Conservation (phyloP, 2,113 vertebrate species). For the Notothenia coriiceps region DNA sequence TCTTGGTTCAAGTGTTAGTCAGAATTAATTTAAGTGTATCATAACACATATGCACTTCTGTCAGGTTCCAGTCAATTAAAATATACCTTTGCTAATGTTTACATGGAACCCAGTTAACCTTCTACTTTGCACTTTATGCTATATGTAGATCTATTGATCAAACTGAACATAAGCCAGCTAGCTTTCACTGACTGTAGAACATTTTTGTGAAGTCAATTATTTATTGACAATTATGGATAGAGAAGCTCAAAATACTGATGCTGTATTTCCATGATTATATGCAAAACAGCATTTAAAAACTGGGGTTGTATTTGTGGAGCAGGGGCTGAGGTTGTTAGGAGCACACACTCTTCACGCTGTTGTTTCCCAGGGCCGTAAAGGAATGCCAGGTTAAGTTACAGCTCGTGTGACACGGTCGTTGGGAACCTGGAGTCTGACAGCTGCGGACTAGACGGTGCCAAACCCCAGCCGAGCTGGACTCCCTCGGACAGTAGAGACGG, state of each 20-base stretch:
- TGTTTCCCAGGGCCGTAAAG: slow-evolving; percentile 72
- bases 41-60: not conserved
- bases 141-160: slow-evolving; percentile 21
- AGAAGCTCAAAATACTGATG: slow-evolving; percentile 2
- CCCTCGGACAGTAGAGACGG: slow-evolving; percentile 52
- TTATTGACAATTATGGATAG: not conserved
- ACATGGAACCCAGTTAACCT: not conserved
- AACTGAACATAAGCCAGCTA: not conserved
- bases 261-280: not conserved
- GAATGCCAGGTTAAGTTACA: slow-evolving; percentile 76
- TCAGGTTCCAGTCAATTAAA: slow-evolving; percentile 10
- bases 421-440: slow-evolving; percentile 73
- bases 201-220: not conserved
- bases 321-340: slow-evolving; percentile 39
- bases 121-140: not conserved
- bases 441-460: slow-evolving; percentile 84
- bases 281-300: slow-evolving; percentile 2
- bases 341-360: slow-evolving; percentile 34
- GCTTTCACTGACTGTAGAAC: not conserved
- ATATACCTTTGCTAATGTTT: not conserved
- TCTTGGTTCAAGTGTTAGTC: not conserved
- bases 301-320: not conserved
- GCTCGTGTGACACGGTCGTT: slow-evolving; percentile 70
- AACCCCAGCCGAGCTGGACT: slow-evolving; percentile 74
- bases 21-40: not conserved